phyloP scores from a whole-genome alignment of 2,888 invertebrate genomes.

The Tupiocoris notatus region DNA sequence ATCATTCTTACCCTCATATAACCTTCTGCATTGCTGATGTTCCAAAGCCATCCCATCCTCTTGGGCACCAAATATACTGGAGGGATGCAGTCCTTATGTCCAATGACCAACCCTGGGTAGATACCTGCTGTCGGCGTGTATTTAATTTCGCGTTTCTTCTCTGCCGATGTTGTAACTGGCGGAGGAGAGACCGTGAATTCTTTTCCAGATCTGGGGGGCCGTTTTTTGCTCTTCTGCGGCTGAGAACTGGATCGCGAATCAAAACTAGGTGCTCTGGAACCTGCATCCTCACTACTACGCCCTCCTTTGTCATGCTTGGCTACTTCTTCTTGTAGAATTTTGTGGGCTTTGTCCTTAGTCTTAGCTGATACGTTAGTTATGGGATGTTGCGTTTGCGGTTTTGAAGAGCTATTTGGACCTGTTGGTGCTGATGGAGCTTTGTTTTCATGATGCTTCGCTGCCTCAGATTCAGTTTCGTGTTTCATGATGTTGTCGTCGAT shows the following conservation, averaged over 20 bases:
- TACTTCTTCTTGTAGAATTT: conserved; percentile 22
- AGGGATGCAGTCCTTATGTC: conserved; percentile 45
- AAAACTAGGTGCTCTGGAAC: background rate
- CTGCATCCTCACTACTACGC: background rate
- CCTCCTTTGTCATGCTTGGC: background rate
- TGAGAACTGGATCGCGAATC: background rate
- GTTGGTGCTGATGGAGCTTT: background rate
- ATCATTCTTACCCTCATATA: conserved; percentile 45
- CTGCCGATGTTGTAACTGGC: background rate
- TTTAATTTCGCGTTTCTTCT: conserved; percentile 1
- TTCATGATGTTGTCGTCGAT: background rate
- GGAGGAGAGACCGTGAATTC: background rate
- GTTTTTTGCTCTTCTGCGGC: background rate
- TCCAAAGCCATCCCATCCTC: conserved; percentile 49
- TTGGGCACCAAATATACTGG: conserved; percentile 43
- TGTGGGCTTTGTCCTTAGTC: conserved; percentile 16
- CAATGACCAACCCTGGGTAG: conserved; percentile 46
- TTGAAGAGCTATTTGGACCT: background rate
- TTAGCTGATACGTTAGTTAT: background rate
- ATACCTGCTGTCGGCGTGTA: conserved; percentile 47
- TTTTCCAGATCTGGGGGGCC: background rate
- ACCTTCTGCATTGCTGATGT: conserved; percentile 39
- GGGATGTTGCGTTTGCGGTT: background rate
- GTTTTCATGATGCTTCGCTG: background rate
- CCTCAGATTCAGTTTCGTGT: background rate